phyloP scores from a whole-genome alignment of 23 tunicate genomes.

The Botrylloides violaceus region DNA sequence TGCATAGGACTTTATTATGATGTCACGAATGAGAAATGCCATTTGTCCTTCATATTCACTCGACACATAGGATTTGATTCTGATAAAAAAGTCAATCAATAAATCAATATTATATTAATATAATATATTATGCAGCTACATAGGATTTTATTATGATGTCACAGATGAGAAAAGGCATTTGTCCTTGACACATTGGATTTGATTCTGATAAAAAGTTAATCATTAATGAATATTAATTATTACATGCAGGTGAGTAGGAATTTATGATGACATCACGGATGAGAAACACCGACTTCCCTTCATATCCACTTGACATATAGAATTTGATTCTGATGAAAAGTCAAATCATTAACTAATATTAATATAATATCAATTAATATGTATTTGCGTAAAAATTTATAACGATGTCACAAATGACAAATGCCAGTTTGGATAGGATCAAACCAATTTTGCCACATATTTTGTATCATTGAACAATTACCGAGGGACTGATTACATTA shows the following conservation, averaged over 20 bases:
- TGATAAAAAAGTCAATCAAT: neutral
- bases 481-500: no score
- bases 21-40: neutral
- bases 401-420: no score
- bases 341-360: neutral
- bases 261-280: neutral
- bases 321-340: neutral
- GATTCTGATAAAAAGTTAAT: no score
- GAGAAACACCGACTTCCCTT: neutral
- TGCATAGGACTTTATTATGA: neutral
- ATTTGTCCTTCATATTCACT: neutral
- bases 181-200: no score
- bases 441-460: no score
- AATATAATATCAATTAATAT: neutral
- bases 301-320: neutral
- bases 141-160: no score
- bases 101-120: neutral
- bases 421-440: no score
- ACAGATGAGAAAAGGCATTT: no score
- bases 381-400: no score
- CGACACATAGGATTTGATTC: neutral
- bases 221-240: no score
- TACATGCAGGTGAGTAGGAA: neutral
- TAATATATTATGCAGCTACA: no score
- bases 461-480: no score